Evolutionary conservation across 2,888 invertebrate species (phyloP).

Genomic region (Microplitis deprimator): DNA sequence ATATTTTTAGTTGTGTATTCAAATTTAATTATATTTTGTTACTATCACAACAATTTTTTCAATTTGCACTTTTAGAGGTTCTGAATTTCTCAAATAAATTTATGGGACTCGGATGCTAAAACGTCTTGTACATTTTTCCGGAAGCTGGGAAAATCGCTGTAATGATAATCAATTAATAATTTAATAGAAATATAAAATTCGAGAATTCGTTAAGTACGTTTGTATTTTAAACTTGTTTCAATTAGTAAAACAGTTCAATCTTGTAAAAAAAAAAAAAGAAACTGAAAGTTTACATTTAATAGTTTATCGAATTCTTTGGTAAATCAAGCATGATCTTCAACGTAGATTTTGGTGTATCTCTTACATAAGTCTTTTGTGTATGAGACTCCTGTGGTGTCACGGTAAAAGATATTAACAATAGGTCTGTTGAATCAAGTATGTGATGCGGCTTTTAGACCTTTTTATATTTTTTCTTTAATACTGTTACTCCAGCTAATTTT

Average conservation of each 20-base stretch:
- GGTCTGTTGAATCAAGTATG: constrained; percentile 59
- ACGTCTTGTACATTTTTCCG: constrained; percentile 17
- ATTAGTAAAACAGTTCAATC: not conserved
- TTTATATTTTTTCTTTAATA: not conserved
- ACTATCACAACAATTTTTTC: no score
- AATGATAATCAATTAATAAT: no score
- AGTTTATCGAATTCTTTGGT: constrained; percentile 23
- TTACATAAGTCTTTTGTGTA: constrained; percentile 56
- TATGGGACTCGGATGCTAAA: not conserved
- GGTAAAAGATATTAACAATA: constrained; percentile 48
- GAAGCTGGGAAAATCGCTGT: no score
- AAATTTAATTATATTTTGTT: no score
- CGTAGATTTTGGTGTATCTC: constrained; percentile 33
- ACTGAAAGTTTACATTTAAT: not conserved
- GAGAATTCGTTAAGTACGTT: not conserved
- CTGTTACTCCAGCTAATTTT: not conserved
- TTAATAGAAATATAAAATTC: no score
- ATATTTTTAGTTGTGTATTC: no score
- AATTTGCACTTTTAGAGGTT: no score
- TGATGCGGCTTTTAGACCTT: constrained; percentile 54
- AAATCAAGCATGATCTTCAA: constrained; percentile 27
- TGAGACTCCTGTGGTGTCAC: constrained; percentile 65
- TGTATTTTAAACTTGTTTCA: not conserved
- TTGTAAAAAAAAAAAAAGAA: not conserved
- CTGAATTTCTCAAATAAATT: no score